A percentile compares a stretch with the other conserved stretches of the same genome.
Evolutionary conservation across 2,113 vertebrate genomes (phyloP).

Genomic region (Pseudorectes ferrugineus): DNA sequence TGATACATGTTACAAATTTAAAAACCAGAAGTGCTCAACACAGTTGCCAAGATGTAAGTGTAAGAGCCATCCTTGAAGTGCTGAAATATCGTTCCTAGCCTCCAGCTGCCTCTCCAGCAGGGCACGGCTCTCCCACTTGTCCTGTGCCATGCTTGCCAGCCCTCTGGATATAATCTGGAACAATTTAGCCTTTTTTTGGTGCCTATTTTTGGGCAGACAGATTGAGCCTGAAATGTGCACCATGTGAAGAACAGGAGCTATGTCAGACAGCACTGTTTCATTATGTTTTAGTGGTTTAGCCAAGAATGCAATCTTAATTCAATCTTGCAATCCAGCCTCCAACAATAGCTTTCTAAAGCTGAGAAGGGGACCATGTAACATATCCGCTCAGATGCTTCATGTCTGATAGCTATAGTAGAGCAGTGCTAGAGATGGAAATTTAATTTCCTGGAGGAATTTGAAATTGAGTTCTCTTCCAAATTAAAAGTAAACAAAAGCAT

Average conservation of each 20-base stretch:
- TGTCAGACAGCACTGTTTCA: conserved; percentile 12
- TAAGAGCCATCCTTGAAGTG: not conserved
- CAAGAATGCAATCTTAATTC: conserved; percentile 11
- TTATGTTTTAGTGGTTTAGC: not conserved
- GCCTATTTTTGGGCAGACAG: conserved; percentile 11
- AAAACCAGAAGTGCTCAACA: not conserved
- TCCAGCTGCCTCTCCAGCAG: conserved; percentile 7
- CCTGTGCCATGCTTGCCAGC: not conserved
- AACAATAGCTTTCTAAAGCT: not conserved
- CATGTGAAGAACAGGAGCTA: not conserved
- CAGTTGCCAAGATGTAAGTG: not conserved
- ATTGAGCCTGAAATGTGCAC: not conserved
- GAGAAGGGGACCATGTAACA: not conserved
- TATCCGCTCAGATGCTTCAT: not conserved
- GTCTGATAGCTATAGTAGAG: not conserved
- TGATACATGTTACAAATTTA: not conserved
- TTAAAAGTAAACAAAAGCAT: not conserved
- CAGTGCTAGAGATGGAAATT: not conserved
- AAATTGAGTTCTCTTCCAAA: not conserved
- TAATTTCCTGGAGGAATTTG: not conserved
- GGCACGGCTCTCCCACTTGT: not conserved
- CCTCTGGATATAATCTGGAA: not conserved
- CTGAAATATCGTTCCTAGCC: not conserved
- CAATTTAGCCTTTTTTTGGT: not conserved
- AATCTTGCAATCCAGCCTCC: not conserved